These are phyloP conservation scores for Semnopithecus entellus DNA, from an alignment of 2,113 vertebrate genomes.

Conservation along the genomic window DNA sequence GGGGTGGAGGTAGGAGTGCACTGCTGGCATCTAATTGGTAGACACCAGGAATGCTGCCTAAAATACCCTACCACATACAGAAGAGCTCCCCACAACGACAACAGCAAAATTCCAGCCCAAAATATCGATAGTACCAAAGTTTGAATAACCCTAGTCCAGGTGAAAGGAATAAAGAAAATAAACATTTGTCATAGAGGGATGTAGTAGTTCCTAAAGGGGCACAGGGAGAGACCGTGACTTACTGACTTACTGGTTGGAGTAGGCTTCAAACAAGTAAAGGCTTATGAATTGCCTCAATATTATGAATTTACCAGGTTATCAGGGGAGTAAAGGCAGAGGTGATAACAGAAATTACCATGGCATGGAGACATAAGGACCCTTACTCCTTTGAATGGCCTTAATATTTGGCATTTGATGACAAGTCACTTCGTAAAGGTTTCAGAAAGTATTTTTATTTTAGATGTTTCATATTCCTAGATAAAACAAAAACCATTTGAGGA, in stretches of 20 bases:
- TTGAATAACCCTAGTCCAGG: not conserved
- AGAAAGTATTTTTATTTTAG: not conserved
- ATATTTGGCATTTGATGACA: not conserved
- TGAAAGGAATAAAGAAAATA: not conserved
- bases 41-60: not conserved
- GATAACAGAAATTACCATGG: not conserved
- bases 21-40: not conserved
- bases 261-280: not conserved
- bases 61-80: not conserved
- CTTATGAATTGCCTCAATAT: not conserved
- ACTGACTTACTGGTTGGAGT: not conserved
- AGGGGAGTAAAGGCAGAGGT: not conserved
- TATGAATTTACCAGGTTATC: not conserved
- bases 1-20: fast-evolving
- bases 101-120: not conserved
- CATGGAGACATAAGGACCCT: not conserved
- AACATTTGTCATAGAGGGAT: not conserved
- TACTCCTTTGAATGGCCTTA: not conserved
- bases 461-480: not conserved
- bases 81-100: not conserved
- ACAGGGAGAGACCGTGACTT: not conserved
- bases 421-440: not conserved
- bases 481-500: not conserved
- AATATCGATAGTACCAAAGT: not conserved
- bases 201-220: not conserved